Conservation (phyloP, 2,113 vertebrate genomes). For the Osmerus mordax region DNA sequence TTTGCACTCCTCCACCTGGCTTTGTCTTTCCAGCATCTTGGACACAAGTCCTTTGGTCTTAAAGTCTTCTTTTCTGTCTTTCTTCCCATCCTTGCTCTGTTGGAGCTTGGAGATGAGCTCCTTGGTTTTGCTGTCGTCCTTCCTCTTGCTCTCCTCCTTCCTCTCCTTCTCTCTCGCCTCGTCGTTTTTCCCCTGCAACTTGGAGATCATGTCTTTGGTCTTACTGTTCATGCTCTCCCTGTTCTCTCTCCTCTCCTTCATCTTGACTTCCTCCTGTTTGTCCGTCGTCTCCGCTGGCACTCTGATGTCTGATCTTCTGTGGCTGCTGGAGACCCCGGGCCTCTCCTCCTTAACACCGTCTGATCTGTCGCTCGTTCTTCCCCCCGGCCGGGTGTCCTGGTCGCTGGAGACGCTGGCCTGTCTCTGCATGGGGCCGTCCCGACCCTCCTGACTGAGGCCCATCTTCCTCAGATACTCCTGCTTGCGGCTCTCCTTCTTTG, state of each 20-base stretch:
- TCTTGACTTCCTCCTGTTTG: constrained; percentile 56
- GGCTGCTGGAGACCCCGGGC: constrained; percentile 41
- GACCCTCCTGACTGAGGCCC: constrained; percentile 71
- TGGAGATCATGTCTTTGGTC: constrained; percentile 71
- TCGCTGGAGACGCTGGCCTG: constrained; percentile 50
- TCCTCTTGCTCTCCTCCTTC: constrained; percentile 63
- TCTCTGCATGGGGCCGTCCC: constrained; percentile 39
- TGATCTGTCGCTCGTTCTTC: constrained; percentile 41
- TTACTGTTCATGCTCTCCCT: constrained; percentile 66
- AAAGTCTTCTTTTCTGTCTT: constrained; percentile 57
- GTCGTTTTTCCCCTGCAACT: constrained; percentile 67
- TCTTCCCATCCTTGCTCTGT: constrained; percentile 67
- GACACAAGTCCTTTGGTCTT: constrained; percentile 61
- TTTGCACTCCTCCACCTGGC: constrained; percentile 44
- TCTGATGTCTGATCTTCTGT: constrained; percentile 47
- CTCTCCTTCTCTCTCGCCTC: constrained; percentile 59
- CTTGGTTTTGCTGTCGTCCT: constrained; percentile 70
- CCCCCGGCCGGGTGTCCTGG: constrained; percentile 41
- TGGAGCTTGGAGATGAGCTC: constrained; percentile 72
- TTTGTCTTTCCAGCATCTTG: constrained; percentile 68
- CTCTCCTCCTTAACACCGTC: constrained; percentile 47
- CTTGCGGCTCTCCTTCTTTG: constrained; percentile 72
- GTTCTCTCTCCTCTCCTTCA: constrained; percentile 53
- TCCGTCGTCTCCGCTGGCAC: constrained; percentile 45
- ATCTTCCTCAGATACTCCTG: constrained; percentile 73